These are phyloP conservation scores for Poeciliopsis infans DNA, from an alignment of 2,797 vertebrate genomes.

Conservation along the genomic window DNA sequence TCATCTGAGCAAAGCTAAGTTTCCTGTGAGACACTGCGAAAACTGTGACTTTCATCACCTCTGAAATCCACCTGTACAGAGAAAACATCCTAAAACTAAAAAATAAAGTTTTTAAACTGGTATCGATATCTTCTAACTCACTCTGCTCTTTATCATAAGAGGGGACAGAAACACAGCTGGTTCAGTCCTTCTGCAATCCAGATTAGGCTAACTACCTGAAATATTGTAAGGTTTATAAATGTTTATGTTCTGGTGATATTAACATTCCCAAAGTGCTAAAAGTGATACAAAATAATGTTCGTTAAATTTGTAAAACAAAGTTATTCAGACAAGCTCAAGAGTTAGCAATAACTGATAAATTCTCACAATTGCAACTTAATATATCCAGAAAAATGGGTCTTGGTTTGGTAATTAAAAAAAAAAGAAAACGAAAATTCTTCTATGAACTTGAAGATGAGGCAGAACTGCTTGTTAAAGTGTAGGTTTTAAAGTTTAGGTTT, in stretches of 20 bases:
- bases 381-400: neutral
- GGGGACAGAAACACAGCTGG: neutral
- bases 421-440: neutral
- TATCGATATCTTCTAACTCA: neutral
- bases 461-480: neutral
- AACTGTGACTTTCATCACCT: constrained; percentile 15
- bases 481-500: too few species aligned
- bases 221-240: neutral
- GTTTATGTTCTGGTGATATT: neutral
- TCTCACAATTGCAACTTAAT: neutral
- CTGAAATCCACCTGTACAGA: constrained; percentile 14
- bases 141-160: neutral
- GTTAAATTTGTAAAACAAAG: neutral
- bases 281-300: neutral
- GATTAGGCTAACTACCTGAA: neutral
- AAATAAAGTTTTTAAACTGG: neutral
- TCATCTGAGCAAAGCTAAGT: constrained; percentile 13
- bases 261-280: neutral
- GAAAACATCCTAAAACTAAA: neutral
- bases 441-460: neutral
- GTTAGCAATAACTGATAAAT: neutral
- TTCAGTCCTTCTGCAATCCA: neutral
- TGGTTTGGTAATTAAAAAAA: neutral
- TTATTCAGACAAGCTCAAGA: neutral
- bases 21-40: neutral